A percentile compares a stretch with the other conserved stretches of the same genome.
Conservation (phyloP, 2,797 vertebrate genomes). For the Periophthalmus magnuspinnatus region DNA sequence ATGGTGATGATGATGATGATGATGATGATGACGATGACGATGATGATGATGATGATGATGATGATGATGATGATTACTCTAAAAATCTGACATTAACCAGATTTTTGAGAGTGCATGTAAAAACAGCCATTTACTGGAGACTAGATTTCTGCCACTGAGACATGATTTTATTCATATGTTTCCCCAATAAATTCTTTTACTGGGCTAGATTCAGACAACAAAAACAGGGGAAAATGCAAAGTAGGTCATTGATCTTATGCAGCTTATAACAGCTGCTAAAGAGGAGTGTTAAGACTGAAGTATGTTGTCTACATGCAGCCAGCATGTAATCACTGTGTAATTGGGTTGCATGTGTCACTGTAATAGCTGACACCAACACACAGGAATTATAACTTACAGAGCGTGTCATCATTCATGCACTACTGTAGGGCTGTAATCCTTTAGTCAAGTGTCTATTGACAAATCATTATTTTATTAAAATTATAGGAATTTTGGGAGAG, state of each 20-base stretch:
- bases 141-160: neutral
- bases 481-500: no score
- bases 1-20: no score
- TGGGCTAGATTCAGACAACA: neutral
- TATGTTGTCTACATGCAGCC: conserved; percentile 2
- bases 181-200: neutral
- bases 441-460: no score
- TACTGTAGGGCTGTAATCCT: neutral
- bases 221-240: neutral
- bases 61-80: no score
- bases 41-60: no score
- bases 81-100: no score
- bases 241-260: neutral
- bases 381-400: neutral
- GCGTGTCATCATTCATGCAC: neutral
- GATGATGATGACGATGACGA: no score
- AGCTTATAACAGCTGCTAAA: neutral
- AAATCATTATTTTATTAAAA: no score
- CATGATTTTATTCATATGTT: neutral
- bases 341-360: neutral
- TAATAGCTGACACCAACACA: neutral
- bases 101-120: no score
- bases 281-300: neutral
- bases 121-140: neutral
- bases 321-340: conserved; percentile 14